A percentile compares a stretch with the other conserved stretches of the same genome.
Evolutionary conservation across 1,140 invertebrate species (phyloP).

Genomic region (Cylas formicarius): DNA sequence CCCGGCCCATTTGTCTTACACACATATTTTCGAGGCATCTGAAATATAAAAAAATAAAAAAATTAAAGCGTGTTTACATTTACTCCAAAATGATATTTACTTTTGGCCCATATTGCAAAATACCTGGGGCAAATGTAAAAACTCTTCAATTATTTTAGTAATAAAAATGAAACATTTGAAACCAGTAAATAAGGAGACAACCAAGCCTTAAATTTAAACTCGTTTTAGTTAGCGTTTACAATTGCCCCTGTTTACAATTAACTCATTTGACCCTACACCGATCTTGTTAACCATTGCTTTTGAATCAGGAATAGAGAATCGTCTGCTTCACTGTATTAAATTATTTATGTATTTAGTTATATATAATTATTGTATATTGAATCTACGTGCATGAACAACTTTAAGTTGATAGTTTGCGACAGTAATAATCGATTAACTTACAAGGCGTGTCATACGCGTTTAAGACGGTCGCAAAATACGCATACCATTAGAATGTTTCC

Average conservation of each 20-base stretch:
- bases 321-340: too few species aligned
- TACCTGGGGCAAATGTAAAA: conserved; percentile 9
- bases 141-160: background rate
- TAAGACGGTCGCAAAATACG: too few species aligned
- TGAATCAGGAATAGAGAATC: too few species aligned
- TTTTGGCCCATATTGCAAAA: conserved; percentile 1
- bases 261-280: conserved; percentile 10
- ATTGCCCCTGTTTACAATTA: conserved; percentile 16
- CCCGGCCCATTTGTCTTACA: conserved; percentile 5
- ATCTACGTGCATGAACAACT: too few species aligned
- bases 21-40: conserved; percentile 16
- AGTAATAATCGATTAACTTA: too few species aligned
- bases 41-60: conserved; percentile 2
- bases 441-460: too few species aligned
- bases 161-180: background rate
- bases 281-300: too few species aligned
- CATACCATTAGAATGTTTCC: too few species aligned
- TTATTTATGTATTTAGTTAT: too few species aligned
- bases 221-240: conserved; percentile 2
- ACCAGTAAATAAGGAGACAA: background rate
- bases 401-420: too few species aligned
- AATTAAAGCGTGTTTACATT: conserved; percentile 8
- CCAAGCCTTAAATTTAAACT: too few species aligned
- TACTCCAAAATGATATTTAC: conserved; percentile 10
- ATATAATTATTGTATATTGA: too few species aligned